Evolutionary conservation across 2,797 vertebrate genomes (phyloP).

Genomic region (Carduelis carduelis): DNA sequence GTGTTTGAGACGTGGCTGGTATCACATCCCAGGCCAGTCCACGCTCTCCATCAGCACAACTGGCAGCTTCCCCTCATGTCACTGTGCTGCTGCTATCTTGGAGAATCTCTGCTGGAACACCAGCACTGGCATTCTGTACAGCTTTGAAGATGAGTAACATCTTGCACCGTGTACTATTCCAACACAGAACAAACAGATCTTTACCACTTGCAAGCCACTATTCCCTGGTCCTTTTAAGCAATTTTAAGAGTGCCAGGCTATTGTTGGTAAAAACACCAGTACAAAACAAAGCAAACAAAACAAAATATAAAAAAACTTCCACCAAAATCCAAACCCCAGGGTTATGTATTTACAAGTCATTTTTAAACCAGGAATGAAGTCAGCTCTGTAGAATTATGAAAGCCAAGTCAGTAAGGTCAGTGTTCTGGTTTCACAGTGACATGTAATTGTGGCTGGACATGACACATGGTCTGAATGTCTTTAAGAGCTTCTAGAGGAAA

Average conservation of each 20-base stretch:
- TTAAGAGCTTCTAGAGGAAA: background rate
- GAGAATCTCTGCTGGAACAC: background rate
- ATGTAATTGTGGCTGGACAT: background rate
- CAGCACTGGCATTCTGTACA: background rate
- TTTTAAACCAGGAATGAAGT: background rate
- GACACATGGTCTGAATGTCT: background rate
- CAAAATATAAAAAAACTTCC: background rate
- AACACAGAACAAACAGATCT: background rate
- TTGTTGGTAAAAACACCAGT: background rate
- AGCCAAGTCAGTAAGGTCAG: background rate
- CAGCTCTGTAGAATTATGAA: background rate
- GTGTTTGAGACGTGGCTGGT: rapidly evolving
- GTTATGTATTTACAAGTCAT: background rate
- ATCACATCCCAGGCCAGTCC: background rate
- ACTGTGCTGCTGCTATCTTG: background rate
- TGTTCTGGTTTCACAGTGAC: background rate
- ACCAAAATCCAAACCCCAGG: background rate
- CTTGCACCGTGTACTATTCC: background rate
- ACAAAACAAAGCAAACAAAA: background rate
- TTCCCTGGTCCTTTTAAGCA: background rate
- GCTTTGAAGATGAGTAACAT: background rate
- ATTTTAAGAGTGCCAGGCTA: background rate
- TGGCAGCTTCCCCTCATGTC: background rate
- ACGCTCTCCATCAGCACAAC: background rate
- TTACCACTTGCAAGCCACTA: background rate